phyloP scores from a whole-genome alignment of 2,113 vertebrate genomes.

The Podilymbus podiceps region DNA sequence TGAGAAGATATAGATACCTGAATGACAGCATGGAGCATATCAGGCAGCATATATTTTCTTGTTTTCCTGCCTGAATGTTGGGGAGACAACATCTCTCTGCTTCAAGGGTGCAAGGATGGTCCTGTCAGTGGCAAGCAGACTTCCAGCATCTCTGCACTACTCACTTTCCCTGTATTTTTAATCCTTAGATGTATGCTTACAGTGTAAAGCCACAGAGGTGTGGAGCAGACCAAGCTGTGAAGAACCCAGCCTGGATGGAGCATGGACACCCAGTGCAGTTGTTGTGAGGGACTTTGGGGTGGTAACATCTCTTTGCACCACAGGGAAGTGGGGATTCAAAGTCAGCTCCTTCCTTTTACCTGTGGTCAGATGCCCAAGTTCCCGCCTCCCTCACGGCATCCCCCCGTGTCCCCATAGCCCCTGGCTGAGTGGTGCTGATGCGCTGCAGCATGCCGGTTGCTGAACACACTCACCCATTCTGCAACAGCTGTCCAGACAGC shows the following conservation, averaged over 20 bases:
- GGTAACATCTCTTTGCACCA: not conserved
- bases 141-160: not conserved
- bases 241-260: not conserved
- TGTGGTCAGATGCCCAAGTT: not conserved
- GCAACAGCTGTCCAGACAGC: not conserved
- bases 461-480: not conserved
- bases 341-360: not conserved
- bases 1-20: not conserved
- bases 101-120: not conserved
- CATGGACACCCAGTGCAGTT: not conserved
- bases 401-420: not conserved
- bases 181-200: not conserved
- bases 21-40: not conserved
- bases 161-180: not conserved
- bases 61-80: not conserved
- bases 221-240: not conserved
- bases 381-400: not conserved
- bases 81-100: not conserved
- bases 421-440: not conserved
- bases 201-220: not conserved
- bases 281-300: not conserved
- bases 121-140: rapidly evolving
- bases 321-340: not conserved
- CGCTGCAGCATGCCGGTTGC: rapidly evolving
- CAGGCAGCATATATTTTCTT: not conserved